phyloP scores from a whole-genome alignment of 2,888 invertebrate species.

The Diaprepes abbreviatus region DNA sequence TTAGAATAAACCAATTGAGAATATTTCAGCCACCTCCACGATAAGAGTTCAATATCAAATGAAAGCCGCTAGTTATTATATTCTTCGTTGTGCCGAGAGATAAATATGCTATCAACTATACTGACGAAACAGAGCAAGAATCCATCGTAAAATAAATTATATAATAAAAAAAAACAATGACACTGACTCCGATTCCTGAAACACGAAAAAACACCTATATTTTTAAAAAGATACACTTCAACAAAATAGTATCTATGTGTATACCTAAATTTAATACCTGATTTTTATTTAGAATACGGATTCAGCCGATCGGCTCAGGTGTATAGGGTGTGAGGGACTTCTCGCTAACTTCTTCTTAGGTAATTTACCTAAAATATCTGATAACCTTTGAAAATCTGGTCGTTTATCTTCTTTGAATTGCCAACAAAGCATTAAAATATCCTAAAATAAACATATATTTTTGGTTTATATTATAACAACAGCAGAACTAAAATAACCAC shows the following conservation, averaged over 20 bases:
- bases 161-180: not conserved
- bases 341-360: conserved; percentile 96
- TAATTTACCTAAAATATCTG: conserved; percentile 88
- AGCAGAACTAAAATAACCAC: no score
- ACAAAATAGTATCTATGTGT: not conserved
- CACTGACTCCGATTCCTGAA: not conserved
- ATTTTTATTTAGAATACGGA: conserved; percentile 73
- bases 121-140: no score
- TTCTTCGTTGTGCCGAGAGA: no score
- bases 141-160: no score
- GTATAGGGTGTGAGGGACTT: conserved; percentile 98
- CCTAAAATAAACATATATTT: conserved; percentile 71
- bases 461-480: no score
- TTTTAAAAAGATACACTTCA: not conserved
- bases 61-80: no score
- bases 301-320: conserved; percentile 95
- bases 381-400: conserved; percentile 90
- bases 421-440: conserved; percentile 98
- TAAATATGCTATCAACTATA: no score
- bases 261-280: conserved; percentile 9
- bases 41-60: no score
- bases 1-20: no score
- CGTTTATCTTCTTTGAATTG: conserved; percentile 87
- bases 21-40: no score
- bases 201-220: not conserved